Conservation (phyloP, 2,113 vertebrate genomes). For the Notothenia rossii region DNA sequence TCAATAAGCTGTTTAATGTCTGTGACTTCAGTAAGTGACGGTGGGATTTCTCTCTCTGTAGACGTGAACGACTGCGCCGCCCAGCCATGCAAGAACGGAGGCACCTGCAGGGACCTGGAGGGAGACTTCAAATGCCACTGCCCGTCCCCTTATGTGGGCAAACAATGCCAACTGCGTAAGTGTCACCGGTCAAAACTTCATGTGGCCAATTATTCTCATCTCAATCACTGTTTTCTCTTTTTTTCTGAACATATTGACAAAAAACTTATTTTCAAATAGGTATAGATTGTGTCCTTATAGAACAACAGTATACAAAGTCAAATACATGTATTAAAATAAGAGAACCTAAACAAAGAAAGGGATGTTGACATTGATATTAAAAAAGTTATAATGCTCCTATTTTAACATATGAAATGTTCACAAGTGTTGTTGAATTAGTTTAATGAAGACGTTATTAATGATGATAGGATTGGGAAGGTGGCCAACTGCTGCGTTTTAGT, state of each 20-base stretch:
- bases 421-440: neutral
- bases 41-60: conserved; percentile 50
- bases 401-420: too few species aligned
- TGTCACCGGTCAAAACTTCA: too few species aligned
- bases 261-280: too few species aligned
- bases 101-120: conserved; percentile 83
- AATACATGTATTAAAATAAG: too few species aligned
- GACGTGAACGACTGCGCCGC: conserved; percentile 85
- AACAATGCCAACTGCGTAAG: conserved; percentile 85
- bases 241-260: too few species aligned
- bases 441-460: conserved; percentile 2
- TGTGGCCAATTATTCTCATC: too few species aligned
- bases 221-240: too few species aligned
- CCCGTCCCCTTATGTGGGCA: conserved; percentile 88
- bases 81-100: conserved; percentile 87
- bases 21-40: neutral
- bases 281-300: too few species aligned
- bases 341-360: too few species aligned
- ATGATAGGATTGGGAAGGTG: neutral
- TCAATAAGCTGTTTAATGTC: neutral
- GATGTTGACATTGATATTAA: too few species aligned
- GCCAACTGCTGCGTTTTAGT: conserved; percentile 33
- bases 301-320: too few species aligned
- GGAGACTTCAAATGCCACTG: conserved; percentile 88
- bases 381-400: too few species aligned